These are phyloP conservation scores for Andrena praecox DNA, from an alignment of 2,888 invertebrate genomes.

Conservation along the genomic window DNA sequence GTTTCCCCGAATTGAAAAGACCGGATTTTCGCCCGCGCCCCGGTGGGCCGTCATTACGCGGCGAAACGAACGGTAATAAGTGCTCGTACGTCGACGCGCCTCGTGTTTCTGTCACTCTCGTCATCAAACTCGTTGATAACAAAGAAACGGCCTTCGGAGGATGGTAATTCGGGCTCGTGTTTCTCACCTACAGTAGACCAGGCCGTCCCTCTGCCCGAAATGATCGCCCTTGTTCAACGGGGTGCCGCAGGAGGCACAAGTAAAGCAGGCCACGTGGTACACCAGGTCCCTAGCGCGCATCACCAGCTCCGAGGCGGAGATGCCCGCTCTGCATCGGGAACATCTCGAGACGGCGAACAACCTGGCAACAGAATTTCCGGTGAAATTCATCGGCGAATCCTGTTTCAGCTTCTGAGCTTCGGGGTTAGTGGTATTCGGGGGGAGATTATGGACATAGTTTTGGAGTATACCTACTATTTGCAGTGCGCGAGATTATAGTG, in stretches of 20 bases:
- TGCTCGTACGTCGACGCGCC: slow-evolving; percentile 61
- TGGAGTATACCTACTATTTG: too few species aligned
- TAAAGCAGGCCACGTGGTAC: slow-evolving; percentile 96
- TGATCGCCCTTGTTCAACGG: slow-evolving; percentile 95
- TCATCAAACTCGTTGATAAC: slow-evolving; percentile 75
- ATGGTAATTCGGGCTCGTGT: slow-evolving; percentile 71
- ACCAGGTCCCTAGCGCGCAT: slow-evolving; percentile 95
- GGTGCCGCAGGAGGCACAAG: slow-evolving; percentile 93
- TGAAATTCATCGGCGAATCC: background rate
- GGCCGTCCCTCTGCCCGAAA: slow-evolving; percentile 94
- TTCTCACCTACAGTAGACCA: slow-evolving; percentile 89
- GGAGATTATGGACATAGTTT: too few species aligned
- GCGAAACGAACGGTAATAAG: slow-evolving; percentile 42
- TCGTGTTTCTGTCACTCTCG: slow-evolving; percentile 72
- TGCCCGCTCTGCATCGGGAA: slow-evolving; percentile 93
- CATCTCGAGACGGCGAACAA: slow-evolving; percentile 94
- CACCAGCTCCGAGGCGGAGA: slow-evolving; percentile 94
- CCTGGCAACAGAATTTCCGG: slow-evolving; percentile 85
- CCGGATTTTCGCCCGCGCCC: slow-evolving; percentile 48
- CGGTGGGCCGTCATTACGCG: slow-evolving; percentile 55
- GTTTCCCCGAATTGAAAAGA: slow-evolving; percentile 37
- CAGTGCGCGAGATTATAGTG: too few species aligned
- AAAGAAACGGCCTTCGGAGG: slow-evolving; percentile 72
- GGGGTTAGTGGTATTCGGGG: background rate
- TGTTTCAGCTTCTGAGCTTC: background rate